Conservation (phyloP, 2,888 invertebrate genomes). For the Aporophyla nigra region DNA sequence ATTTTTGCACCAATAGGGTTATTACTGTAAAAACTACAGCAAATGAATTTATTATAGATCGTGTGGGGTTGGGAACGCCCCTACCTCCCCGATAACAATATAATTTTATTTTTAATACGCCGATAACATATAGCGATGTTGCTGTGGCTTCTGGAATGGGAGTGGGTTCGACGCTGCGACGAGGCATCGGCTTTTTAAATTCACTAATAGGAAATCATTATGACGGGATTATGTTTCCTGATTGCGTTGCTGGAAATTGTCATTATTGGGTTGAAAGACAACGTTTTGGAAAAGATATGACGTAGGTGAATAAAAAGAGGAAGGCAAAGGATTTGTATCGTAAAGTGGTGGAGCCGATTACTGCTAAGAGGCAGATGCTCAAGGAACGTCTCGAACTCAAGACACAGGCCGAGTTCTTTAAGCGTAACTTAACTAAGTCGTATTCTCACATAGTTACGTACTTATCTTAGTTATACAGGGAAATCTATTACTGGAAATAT, state of each 20-base stretch:
- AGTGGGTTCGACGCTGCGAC: conserved; percentile 45
- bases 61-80: conserved; percentile 72
- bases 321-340: too few relatives aligned
- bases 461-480: too few relatives aligned
- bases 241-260: conserved; percentile 25
- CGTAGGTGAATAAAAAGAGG: not conserved
- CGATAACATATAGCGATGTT: conserved; percentile 64
- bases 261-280: not conserved
- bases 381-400: not conserved
- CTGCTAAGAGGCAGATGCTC: not conserved
- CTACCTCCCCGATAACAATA: conserved; percentile 73
- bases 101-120: conserved; percentile 85
- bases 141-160: conserved; percentile 36
- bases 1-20: conserved; percentile 90
- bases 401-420: too few relatives aligned
- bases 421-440: too few relatives aligned
- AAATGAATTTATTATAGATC: conserved; percentile 89
- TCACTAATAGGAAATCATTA: conserved; percentile 45
- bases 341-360: too few relatives aligned
- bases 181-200: conserved; percentile 39
- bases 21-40: conserved; percentile 90
- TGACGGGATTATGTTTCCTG: conserved; percentile 39
- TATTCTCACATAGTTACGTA: too few relatives aligned
- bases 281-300: not conserved
- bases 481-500: too few relatives aligned